Base-by-base conservation (phyloP, 2,888 invertebrate species). In the Drosophila rubida region DNA sequence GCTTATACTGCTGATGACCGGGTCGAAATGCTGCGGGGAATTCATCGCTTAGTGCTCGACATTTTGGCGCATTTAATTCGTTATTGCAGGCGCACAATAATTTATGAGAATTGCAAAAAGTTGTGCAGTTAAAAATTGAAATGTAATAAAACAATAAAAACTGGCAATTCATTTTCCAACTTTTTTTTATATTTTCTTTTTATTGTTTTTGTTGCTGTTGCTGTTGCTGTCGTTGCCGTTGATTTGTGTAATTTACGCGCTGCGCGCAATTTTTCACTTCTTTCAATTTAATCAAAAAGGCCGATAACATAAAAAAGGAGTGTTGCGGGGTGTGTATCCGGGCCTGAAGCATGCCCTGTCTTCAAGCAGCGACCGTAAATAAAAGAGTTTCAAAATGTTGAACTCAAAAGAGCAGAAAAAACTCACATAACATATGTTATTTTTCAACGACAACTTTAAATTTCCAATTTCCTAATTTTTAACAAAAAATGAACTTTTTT, bases 181-280 rank as follows among this genome's bases (percentile, higher is more conserved):
- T 70, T 74, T 58, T n/a, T 42, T 7, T 22, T n/a, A n/a, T n/a
- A n/a, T n/a, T n/a, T n/a, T n/a, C n/a, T 9, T 72, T 59, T 57
- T 55, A 39, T 58, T 72, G 60, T 59, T 71, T 41, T 62, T 54
- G 61, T 53, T 55, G 23, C 46, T 62, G n/a, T n/a, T n/a, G n/a
- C n/a, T 72, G 60, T 59, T 71, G 41, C 59, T 54, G 61, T 53
- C 53, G 23, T 45, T 62, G 69, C 41, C 66, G 84, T 69, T 84
- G 85, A 81, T 85, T 87, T 85, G 76, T 77, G 82, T 87, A 82
- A 84, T 79, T 83, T 85, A 71, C 83, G 75, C 69, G 59, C 49
- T 77, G 65, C 59, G 65, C 45, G 60, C 65, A 78, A 74, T 86
- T 84, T 88, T 85, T 87, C 69, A 79, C 66, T 78, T 78, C 86